A percentile compares a stretch with the other conserved stretches of the same genome.
These are phyloP conservation scores for Himalopsyche tibetana DNA, from an alignment of 2,888 invertebrate genomes.

Conservation along the genomic window DNA sequence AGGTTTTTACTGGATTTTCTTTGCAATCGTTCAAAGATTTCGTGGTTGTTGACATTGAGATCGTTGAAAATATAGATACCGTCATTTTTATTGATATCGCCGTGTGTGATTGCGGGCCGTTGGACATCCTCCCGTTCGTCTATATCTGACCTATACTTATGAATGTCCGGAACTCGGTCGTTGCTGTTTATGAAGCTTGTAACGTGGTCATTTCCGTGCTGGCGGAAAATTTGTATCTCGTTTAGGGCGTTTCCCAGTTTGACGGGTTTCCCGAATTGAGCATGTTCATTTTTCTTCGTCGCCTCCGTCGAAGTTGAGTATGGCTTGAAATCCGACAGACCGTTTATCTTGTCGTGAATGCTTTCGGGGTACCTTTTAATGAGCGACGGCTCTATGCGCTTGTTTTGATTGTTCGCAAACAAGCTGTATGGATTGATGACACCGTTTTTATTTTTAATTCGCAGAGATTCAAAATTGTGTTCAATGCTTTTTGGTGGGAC, in stretches of 20 bases:
- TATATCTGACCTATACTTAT: conserved; percentile 71
- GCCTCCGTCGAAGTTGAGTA: conserved; percentile 10
- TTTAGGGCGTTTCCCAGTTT: conserved; percentile 74
- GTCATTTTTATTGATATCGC: neutral
- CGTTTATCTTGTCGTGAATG: conserved; percentile 61
- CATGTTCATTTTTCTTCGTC: conserved; percentile 37
- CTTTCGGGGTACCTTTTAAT: conserved; percentile 56
- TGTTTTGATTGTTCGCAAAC: conserved; percentile 26
- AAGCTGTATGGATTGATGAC: neutral
- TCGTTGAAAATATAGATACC: conserved; percentile 54
- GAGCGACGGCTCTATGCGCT: neutral
- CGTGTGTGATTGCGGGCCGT: conserved; percentile 68
- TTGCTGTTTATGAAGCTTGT: conserved; percentile 72
- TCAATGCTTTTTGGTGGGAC: neutral
- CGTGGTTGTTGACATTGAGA: conserved; percentile 56
- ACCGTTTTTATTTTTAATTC: conserved; percentile 12
- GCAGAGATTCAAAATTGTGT: conserved; percentile 15
- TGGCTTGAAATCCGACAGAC: neutral
- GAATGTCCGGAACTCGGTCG: conserved; percentile 72
- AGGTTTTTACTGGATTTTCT: conserved; percentile 24
- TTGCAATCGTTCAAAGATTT: conserved; percentile 46
- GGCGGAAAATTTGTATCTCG: conserved; percentile 70
- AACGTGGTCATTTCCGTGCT: conserved; percentile 69
- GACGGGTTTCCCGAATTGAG: conserved; percentile 70
- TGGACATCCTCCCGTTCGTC: conserved; percentile 67